Base-by-base conservation (phyloP, 2,797 vertebrate genomes). In the Cynodonichthys magdalenae region DNA sequence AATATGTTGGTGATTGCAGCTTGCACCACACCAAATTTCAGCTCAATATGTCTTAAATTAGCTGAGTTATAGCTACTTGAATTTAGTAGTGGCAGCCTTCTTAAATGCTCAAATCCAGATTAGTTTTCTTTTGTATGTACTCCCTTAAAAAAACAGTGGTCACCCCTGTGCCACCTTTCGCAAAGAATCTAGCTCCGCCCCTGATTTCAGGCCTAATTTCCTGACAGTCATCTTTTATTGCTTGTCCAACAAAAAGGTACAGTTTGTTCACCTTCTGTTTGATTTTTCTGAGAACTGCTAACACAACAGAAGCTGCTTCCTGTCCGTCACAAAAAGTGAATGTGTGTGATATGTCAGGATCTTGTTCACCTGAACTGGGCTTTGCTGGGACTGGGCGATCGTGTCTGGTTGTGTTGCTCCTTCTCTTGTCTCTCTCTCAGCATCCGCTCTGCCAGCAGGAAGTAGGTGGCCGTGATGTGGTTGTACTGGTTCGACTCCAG, bases 381-480 rank as follows among this genome's bases (percentile, higher is more conserved):
- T 89, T 98, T 98, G 87, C 95, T 96, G 36, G 96, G 96, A 77
- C 95, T 96, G 50, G 95, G 94, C 12, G 96, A 97, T 46, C 96
- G 89, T 2, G 90, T 95, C 80, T 91, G 90, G 66, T 67, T 83
- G 79, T 96, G 94, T 48, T 93, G 94, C 82, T 98, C 96, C 70
- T 96, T 98, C 86, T 97, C 96, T 28, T 96, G 95, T 76, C 93
- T 95, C 54, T 98, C 96, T 79, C 95, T 90, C 81, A 98, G 91
- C 89, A 96, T 96, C 86, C 96, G 92, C 85, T 98, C 96, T 0
- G 96, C 96, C 57, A 98, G 90, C 63, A 98, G 87, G 91, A 96
- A 98, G 89, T 98, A 98, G 2, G 96, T 98, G 59, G 96, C 96
- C 14, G 96, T 97, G 87, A 98, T 98, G 90, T 98, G 96, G 92